A percentile compares a stretch with the other conserved stretches of the same genome.
Conservation (phyloP, 2,888 invertebrate genomes). For the Aspidiotus destructor region DNA sequence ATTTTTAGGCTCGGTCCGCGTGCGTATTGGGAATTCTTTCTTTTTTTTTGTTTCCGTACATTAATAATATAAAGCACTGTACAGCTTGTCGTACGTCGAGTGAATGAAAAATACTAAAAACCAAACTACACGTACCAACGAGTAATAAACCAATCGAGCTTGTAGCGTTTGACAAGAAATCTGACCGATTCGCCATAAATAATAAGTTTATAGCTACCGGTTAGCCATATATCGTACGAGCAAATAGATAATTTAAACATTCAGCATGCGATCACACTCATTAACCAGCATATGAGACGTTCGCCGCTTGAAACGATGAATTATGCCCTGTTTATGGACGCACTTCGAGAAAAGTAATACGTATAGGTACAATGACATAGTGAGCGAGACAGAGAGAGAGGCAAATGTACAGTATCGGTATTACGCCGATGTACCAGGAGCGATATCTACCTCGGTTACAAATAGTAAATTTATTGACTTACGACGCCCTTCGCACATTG, state of each 20-base stretch:
- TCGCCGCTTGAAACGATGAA: constrained; percentile 22
- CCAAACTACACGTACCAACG: not conserved
- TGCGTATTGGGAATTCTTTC: not conserved
- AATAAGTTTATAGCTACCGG: constrained; percentile 24
- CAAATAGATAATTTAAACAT: constrained; percentile 24
- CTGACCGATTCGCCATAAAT: constrained; percentile 24
- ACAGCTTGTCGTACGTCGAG: not conserved
- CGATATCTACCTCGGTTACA: not conserved
- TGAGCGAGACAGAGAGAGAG: no score
- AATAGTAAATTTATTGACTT: constrained; percentile 27
- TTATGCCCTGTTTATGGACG: constrained; percentile 26
- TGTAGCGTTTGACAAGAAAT: constrained; percentile 15
- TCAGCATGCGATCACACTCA: constrained; percentile 29
- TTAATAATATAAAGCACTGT: not conserved
- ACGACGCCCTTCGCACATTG: constrained; percentile 15
- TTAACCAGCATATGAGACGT: constrained; percentile 25
- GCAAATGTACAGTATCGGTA: not conserved
- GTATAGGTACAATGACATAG: no score
- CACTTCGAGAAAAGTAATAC: not conserved
- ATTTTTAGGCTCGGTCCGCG: not conserved
- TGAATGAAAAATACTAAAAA: not conserved
- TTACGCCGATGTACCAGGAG: not conserved
- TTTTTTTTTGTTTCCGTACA: not conserved
- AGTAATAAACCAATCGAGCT: not conserved
- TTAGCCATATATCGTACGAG: constrained; percentile 1